These are phyloP conservation scores for Tachysurus vachellii DNA, from an alignment of 2,113 vertebrate species.

Conservation along the genomic window DNA sequence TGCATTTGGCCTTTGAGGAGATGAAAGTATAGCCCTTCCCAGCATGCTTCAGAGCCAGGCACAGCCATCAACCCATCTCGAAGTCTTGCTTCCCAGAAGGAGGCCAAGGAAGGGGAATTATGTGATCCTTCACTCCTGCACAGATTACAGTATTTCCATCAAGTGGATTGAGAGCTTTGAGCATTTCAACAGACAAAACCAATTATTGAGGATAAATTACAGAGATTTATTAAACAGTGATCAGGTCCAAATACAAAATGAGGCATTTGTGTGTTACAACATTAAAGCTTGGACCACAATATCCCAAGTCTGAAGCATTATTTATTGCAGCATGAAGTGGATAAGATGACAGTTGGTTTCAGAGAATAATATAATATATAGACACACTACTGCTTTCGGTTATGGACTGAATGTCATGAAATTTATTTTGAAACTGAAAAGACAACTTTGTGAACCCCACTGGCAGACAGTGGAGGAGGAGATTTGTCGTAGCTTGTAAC, in stretches of 20 bases:
- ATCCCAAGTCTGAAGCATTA: background rate
- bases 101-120: background rate
- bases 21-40: slow-evolving; percentile 45
- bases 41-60: slow-evolving; percentile 41
- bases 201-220: background rate
- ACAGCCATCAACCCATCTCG: slow-evolving; percentile 41
- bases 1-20: slow-evolving; percentile 47
- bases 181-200: background rate
- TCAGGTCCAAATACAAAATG: background rate
- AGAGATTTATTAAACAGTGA: background rate
- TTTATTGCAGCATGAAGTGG: background rate
- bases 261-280: background rate
- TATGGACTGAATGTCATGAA: background rate
- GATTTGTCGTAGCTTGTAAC: background rate
- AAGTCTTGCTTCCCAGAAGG: slow-evolving; percentile 24
- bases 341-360: background rate
- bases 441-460: background rate
- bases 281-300: background rate
- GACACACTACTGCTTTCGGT: background rate
- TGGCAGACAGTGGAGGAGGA: background rate
- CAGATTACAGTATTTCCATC: background rate
- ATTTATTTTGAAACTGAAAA: background rate
- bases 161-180: background rate
- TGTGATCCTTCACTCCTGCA: background rate
- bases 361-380: background rate